Percentiles rank a stretch among this genome's conserved stretches.
phyloP scores from a whole-genome alignment of 1,140 invertebrate genomes.

The Atta cephalotes region DNA sequence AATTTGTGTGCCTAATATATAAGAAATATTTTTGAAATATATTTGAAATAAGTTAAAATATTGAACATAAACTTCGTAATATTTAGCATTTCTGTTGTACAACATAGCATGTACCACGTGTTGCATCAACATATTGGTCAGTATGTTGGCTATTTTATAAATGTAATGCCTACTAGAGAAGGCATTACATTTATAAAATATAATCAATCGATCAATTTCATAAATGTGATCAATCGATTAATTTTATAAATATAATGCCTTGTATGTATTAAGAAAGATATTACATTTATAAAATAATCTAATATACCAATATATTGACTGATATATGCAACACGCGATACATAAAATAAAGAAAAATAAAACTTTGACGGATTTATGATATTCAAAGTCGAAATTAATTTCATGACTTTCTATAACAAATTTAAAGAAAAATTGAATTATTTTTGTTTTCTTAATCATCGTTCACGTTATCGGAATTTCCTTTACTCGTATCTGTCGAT shows the following conservation, averaged over 20 bases:
- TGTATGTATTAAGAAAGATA: no score
- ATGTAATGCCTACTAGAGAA: no score
- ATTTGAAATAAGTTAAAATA: not conserved
- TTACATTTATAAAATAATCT: no score
- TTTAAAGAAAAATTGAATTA: not conserved
- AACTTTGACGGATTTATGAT: not conserved
- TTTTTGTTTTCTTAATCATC: not conserved
- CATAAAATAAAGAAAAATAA: not conserved
- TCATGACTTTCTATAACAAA: not conserved
- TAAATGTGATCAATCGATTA: no score
- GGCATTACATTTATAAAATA: no score
- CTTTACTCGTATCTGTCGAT: constrained; percentile 2
- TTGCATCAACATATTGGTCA: no score
- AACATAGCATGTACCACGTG: not conserved
- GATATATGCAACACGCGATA: no score
- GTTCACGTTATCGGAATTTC: not conserved
- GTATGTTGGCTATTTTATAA: no score
- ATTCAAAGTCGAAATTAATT: not conserved
- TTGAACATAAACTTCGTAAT: not conserved
- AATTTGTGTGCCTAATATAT: not conserved
- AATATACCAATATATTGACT: no score
- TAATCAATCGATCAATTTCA: no score
- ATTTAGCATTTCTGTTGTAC: not conserved
- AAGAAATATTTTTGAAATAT: not conserved
- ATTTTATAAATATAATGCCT: no score